A percentile compares a stretch with the other conserved stretches of the same genome.
These are phyloP conservation scores for Euwallacea similis DNA, from an alignment of 1,140 invertebrate genomes.

Conservation along the genomic window DNA sequence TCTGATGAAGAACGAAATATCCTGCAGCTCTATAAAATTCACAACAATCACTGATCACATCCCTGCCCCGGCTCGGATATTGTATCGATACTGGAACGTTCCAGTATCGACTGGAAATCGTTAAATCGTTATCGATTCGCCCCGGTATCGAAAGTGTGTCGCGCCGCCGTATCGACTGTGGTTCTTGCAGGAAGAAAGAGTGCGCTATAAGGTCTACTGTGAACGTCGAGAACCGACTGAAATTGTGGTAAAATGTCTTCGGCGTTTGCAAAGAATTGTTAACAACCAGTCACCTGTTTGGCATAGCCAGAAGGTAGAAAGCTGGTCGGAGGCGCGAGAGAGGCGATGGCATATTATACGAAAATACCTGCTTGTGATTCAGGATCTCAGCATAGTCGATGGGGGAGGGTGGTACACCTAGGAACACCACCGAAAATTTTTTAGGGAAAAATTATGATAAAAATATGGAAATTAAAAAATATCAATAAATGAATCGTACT, in stretches of 20 bases:
- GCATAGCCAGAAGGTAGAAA: slow-evolving; percentile 37
- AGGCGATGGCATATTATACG: slow-evolving; percentile 24
- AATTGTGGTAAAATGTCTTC: slow-evolving; percentile 33
- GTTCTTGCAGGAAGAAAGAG: slow-evolving; percentile 19
- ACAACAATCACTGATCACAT: slow-evolving; percentile 18
- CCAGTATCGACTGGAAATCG: slow-evolving; percentile 11
- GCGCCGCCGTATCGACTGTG: slow-evolving; percentile 7
- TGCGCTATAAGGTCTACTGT: slow-evolving; percentile 12
- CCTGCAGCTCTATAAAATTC: neutral
- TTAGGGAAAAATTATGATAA: no score
- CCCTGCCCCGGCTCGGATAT: neutral
- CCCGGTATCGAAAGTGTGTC: slow-evolving; percentile 30
- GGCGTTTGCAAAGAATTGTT: slow-evolving; percentile 31
- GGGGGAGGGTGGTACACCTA: no score
- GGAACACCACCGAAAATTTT: no score
- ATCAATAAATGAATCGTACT: no score
- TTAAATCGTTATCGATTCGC: slow-evolving; percentile 9
- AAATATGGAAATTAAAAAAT: no score
- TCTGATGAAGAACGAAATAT: neutral
- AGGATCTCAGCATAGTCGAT: neutral
- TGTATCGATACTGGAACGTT: neutral
- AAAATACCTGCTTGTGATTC: slow-evolving; percentile 30
- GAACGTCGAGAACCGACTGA: slow-evolving; percentile 32
- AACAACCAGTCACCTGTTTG: slow-evolving; percentile 34
- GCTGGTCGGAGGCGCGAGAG: slow-evolving; percentile 30